Conservation (phyloP, 2,888 invertebrate species). For the Diaphora mendica region DNA sequence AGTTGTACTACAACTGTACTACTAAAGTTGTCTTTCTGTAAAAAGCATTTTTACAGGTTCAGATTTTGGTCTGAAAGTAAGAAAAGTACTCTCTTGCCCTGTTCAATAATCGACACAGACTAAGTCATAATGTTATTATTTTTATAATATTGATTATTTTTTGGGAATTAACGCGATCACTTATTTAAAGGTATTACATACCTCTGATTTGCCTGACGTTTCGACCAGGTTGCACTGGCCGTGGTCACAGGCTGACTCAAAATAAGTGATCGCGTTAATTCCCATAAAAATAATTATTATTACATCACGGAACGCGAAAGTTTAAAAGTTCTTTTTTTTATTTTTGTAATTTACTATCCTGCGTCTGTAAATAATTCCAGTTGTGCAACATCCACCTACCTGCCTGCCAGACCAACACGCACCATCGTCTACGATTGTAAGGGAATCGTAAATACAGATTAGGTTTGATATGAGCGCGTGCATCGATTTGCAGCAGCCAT, state of each 20-base stretch:
- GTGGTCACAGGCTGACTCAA: no score
- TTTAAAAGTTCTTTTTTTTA: no score
- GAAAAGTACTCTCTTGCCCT: background rate
- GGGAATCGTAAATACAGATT: conserved; percentile 69
- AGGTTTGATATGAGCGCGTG: conserved; percentile 59
- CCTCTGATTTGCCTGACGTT: no score
- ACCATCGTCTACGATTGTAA: conserved; percentile 39
- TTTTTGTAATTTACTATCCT: background rate
- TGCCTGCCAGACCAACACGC: conserved; percentile 16
- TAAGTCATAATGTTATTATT: background rate
- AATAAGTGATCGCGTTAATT: no score
- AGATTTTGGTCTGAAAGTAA: background rate
- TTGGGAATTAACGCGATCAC: no score
- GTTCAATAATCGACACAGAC: background rate
- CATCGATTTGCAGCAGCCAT: conserved; percentile 77
- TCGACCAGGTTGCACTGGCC: no score
- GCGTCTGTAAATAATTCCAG: background rate
- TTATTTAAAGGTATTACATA: no score
- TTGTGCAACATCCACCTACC: background rate
- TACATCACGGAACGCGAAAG: no score
- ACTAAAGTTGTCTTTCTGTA: background rate
- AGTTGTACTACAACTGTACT: background rate
- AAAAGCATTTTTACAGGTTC: no score
- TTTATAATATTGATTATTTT: no score
- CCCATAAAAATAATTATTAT: no score